Evolutionary conservation across 2,888 invertebrate species (phyloP), one percentile per base, ranked within the genome.

Genomic region (Conchocele bisecta): DNA sequence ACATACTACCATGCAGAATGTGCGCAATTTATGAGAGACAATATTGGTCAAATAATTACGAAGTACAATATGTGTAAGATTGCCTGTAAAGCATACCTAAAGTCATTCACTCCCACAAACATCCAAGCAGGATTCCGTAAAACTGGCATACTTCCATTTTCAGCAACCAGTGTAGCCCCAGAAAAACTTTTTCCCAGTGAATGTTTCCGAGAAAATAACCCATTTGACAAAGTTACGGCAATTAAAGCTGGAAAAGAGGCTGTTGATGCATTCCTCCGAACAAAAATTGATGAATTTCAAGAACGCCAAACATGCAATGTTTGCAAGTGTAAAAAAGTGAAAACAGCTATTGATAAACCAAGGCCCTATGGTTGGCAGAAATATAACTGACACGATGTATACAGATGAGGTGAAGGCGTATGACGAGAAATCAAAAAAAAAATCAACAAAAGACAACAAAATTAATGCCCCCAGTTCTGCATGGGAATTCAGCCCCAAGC

Each of bases 1-100:
- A 60, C 9, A 4, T 60, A 53, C 22, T 71, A 59, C 26, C 44
- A 71, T 33, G 11, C 39, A 24, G 63, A 64, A 41, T 63, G 58
- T 68, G 31, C 50, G 11, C 2, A 24, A 6, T 68, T 22, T 26
- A 42, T 68, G 50, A 44, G 50, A 28, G 28, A 7, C 11, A 44
- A 68, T 20, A 48, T 60, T 44, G 54, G 56, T 6, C 37, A 60
- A 15, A 22, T 20, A 11, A 61, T 60, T 22, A 68, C 44, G 20
- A 60, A 31, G 26, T 44, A 60, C 41, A 33, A 53, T n/a, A 48
- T 44, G 20, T 6, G 44, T n/a, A 7, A 44, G 44, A 20, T 44
- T 24, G 7, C 20, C 3, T 9, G 17, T 28, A 17, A 4, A 17
- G 22, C 22, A 26, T 6, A 17, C 9, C 6, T 17, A 28, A 44